Base-by-base conservation (phyloP, 2,797 vertebrate genomes). In the Pelochelys cantorii region DNA sequence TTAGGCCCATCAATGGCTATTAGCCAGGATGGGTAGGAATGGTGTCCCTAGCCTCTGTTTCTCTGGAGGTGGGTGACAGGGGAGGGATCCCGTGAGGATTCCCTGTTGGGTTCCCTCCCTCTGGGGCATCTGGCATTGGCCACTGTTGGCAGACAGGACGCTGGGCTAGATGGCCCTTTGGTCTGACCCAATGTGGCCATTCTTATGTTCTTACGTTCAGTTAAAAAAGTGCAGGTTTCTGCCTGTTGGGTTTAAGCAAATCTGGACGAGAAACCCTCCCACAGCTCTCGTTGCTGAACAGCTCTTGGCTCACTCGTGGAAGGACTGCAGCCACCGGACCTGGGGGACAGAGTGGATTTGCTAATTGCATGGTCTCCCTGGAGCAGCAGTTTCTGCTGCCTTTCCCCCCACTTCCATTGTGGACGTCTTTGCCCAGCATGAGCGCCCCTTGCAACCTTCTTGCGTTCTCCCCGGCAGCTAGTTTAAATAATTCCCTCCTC, bases 291-390 rank as follows among this genome's bases (percentile, higher is more conserved):
- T 27, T 5, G 25, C 27, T 60, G 59, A 60, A 27, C 25, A 60
- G 59, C 59, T 29, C 5, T 27, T n/a, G 60, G 60, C 13, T 2
- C 60, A n/a, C 29, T 31, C 14, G 8, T 42, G 68, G 68, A 74
- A 34, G 20, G 34, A 23, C 34, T 22, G 4, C 17, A 18, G 68
- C 68, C 68, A 12, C 2, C 12, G 68, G 68, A 37, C 68, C n/a
- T 71, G 4, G 11, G 68, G 68, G n/a, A 62, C 34, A 74, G 34
- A 74, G 22, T 22, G 18, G 74, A 60, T 55, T n/a, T 7, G n/a
- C 0, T 71, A 37, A 37, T 37, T 71, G n/a, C 65, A n/a, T 4
- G 65, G 15, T 29, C 59, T 12, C 11, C 2, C 11, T 5, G 29
- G 31, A 15, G 60, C 29, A 31, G 12, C 68, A 15, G 52, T 54